Evolutionary conservation across 2,113 vertebrate genomes (phyloP), one percentile per base, ranked within the genome.

Genomic region (Oncorhynchus nerka): DNA sequence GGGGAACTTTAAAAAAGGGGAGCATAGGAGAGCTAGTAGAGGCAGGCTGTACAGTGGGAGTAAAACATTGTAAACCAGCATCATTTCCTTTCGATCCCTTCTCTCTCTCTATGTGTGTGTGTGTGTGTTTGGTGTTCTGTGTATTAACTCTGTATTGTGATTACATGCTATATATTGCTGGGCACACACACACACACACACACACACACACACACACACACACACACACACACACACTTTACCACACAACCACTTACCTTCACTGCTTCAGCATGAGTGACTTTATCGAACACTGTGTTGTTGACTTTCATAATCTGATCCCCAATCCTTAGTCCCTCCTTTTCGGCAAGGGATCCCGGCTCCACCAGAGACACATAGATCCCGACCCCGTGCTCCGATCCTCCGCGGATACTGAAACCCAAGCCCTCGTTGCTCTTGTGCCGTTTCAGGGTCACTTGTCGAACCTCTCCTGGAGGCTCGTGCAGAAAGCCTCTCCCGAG

Each of bases 281-380:
- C 94, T 71, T 95, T 92, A 28, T 97, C 95, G 78, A 99, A 92
- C 9, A 97, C 92, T 88, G 95, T 96, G 84, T 97, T 97, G 79
- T 99, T 99, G 83, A 97, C 97, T 30, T 95, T 95, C 79, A 99
- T 93, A 89, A 99, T 98, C 93, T 97, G 97, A 84, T 99, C 97
- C 0, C 97, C 97, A 55, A 99, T 94, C 5, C 94, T 90, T 30
- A 99, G 91, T 19, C 97, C 97, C 81, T 99, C 95, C 51, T 95
- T 95, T 87, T 98, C 96, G 0, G 97, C 97, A 90, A 99, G 89
- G 15, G 97, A 99, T 3, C 95, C 97, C 0, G 97, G 97, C 68
- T 98, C 97, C 91, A 99, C 97, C 72, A 98, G 94, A 0, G 97
- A 99, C 84, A 99, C 97, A 70, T 97, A 99, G 92, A 99, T 99